Base-by-base conservation (phyloP, 2,113 vertebrate species). In the Baryphthengus martii region DNA sequence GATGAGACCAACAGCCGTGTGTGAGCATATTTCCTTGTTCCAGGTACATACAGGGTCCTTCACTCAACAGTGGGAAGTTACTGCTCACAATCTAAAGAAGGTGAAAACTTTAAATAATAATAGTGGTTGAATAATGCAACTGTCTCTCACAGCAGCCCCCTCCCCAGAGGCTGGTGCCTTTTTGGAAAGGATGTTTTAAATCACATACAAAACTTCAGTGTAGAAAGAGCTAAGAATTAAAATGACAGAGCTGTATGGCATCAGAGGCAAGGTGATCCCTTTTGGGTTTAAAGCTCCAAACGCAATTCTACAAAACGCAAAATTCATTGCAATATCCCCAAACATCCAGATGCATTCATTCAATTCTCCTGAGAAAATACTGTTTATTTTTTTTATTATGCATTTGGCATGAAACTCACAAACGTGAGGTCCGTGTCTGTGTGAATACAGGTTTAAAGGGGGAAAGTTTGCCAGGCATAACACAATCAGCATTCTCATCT, bases 261-360 rank as follows among this genome's bases (percentile, higher is more conserved):
- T 29, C 45, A 55, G 21, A 78, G 40, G n/a, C 37, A 82, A 81
- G 28, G 33, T 17, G 19, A 5, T 8, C 23, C 10, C 33, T 83
- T 88, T 33, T 7, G 13, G 13, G 13, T 62, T 81, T 80, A 55
- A 92, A 73, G 23, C 13, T 63, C 31, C 62, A 86, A 85, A 68
- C 7, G 5, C 0, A 0, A 47, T 50, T 70, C 25, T 19, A 47
- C 33, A 78, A 33, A 76, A 50, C 11, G 68, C 19, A 66, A 67
- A 74, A 71, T 18, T 53, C 35, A 42, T 7, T 82, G n/a, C 15
- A 49, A 37, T 53, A 73, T 45, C 15, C 6, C 20, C 49, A 52
- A 35, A 24, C 24, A 84, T 11, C 17, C 68, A 76, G 47, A 76
- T 0, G 5, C 10, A 39, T 50, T 39, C 3, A 59, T 37, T 86